Percentiles rank a stretch among this genome's conserved stretches.
phyloP scores from a whole-genome alignment of 1,140 invertebrate genomes.

The Anagrus nilaparvatae region DNA sequence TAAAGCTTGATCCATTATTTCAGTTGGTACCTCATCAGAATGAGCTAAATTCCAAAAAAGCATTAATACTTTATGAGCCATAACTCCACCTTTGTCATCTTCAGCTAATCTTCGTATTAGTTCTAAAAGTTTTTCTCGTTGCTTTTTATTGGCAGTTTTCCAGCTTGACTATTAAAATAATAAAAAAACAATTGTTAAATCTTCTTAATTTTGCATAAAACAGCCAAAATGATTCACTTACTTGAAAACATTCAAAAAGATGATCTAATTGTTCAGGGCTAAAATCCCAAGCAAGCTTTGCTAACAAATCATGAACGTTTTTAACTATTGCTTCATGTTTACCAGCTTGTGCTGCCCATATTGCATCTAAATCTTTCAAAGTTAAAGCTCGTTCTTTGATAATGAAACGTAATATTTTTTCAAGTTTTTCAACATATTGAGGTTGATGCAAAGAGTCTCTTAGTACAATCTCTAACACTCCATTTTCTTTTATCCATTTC shows the following conservation, averaged over 20 bases:
- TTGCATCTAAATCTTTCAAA: constrained; percentile 81
- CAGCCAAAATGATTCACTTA: constrained; percentile 26
- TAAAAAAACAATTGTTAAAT: constrained; percentile 2
- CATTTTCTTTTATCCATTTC: constrained; percentile 96
- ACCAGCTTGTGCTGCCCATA: constrained; percentile 92
- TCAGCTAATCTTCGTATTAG: constrained; percentile 90
- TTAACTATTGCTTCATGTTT: constrained; percentile 95
- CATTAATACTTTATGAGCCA: constrained; percentile 96
- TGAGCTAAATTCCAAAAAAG: constrained; percentile 96
- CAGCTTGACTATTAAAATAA: constrained; percentile 66
- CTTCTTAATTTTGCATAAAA: background rate
- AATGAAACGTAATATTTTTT: constrained; percentile 94
- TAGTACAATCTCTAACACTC: constrained; percentile 90
- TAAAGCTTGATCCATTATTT: constrained; percentile 95
- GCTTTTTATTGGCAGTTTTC: constrained; percentile 92
- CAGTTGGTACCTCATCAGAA: constrained; percentile 89
- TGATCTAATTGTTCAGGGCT: constrained; percentile 94
- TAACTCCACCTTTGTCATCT: constrained; percentile 97
- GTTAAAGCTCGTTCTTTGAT: constrained; percentile 91
- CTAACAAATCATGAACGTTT: constrained; percentile 92
- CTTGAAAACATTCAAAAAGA: constrained; percentile 95
- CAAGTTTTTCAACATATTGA: constrained; percentile 95
- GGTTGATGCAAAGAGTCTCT: constrained; percentile 94
- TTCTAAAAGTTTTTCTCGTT: constrained; percentile 90
- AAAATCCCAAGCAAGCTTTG: constrained; percentile 97